Evolutionary conservation across 1,140 invertebrate genomes (phyloP).

Genomic region (Pemphigus obesinymphae): DNA sequence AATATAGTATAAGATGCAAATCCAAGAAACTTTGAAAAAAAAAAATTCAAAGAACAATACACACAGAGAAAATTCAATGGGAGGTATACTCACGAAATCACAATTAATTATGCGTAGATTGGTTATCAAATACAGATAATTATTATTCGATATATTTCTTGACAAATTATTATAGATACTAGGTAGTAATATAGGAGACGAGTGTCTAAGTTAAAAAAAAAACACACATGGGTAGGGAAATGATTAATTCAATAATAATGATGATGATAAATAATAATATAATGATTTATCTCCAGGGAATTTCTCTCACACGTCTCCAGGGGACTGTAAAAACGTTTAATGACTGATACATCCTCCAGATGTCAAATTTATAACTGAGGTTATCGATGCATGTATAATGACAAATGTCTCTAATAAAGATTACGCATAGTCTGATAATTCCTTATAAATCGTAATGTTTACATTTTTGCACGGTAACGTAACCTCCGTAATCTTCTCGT

Average conservation of each 20-base stretch:
- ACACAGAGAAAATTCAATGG: too few species aligned
- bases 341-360: neutral
- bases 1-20: too few species aligned
- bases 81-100: too few species aligned
- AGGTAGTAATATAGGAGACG: too few species aligned
- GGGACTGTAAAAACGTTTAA: neutral
- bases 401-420: neutral
- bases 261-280: neutral
- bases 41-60: too few species aligned
- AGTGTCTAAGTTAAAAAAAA: too few species aligned
- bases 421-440: neutral
- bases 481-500: neutral
- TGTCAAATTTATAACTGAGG: neutral
- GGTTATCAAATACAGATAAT: too few species aligned
- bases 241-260: neutral
- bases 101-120: too few species aligned
- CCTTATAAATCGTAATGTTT: neutral
- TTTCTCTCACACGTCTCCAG: neutral
- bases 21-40: too few species aligned
- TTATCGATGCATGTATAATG: neutral
- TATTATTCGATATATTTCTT: too few species aligned
- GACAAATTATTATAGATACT: too few species aligned
- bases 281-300: neutral
- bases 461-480: neutral
- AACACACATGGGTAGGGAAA: too few species aligned